These are phyloP conservation scores for Phrynosoma platyrhinos DNA, from an alignment of 2,113 vertebrate genomes.

Conservation along the genomic window DNA sequence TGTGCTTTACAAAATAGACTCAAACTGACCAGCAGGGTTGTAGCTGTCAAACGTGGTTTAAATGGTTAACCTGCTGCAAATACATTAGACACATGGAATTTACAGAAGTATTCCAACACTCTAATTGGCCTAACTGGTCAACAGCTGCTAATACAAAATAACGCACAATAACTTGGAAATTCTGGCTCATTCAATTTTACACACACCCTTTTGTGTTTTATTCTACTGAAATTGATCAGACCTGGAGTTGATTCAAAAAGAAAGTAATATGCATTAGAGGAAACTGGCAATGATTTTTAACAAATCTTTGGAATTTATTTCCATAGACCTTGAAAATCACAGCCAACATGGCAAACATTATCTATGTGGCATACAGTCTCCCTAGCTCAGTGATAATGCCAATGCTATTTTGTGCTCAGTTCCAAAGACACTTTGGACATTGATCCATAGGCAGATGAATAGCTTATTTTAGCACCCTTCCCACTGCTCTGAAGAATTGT, in stretches of 20 bases:
- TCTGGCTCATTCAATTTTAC: background rate
- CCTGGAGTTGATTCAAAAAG: background rate
- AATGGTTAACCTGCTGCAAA: background rate
- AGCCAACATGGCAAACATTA: conserved; percentile 14
- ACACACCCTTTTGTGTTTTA: background rate
- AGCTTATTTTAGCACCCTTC: background rate
- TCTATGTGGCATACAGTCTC: background rate
- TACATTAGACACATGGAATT: background rate
- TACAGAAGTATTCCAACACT: conserved; percentile 1
- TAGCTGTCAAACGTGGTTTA: background rate
- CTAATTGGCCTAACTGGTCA: background rate
- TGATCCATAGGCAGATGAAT: conserved; percentile 1
- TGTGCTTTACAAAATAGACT: background rate
- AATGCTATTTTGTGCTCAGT: background rate
- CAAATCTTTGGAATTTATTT: background rate
- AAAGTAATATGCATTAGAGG: background rate
- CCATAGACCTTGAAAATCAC: background rate
- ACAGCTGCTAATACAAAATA: background rate
- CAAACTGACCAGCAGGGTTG: background rate
- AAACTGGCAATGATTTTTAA: background rate
- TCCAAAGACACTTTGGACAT: background rate
- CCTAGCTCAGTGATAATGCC: background rate
- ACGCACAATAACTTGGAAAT: background rate
- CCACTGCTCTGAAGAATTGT: background rate
- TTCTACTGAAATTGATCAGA: background rate